phyloP scores from a whole-genome alignment of 1,140 invertebrate genomes.

The Conus betulinus region DNA sequence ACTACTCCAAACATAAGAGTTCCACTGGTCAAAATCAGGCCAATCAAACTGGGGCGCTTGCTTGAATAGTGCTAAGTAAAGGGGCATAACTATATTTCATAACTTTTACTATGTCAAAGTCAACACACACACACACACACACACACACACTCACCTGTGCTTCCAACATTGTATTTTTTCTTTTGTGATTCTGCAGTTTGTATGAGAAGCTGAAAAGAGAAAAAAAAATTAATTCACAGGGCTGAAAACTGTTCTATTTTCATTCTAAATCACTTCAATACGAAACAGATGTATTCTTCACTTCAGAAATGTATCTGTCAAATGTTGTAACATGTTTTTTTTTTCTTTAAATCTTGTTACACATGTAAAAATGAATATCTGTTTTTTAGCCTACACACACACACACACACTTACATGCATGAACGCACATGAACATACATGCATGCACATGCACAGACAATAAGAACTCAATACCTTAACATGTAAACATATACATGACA shows the following conservation, averaged over 20 bases:
- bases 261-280: not conserved
- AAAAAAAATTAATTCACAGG: conserved; percentile 29
- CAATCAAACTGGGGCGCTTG: not conserved
- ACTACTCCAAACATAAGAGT: too few relatives aligned
- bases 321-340: not conserved
- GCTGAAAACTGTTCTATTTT: not conserved
- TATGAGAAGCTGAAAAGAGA: conserved; percentile 61
- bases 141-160: conserved; percentile 59
- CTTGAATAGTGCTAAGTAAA: too few relatives aligned
- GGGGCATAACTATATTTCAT: not conserved
- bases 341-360: not conserved
- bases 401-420: too few relatives aligned
- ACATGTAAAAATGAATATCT: not conserved
- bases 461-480: too few relatives aligned
- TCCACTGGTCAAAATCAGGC: too few relatives aligned
- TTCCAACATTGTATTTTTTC: conserved; percentile 68
- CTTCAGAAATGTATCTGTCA: too few relatives aligned
- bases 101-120: not conserved
- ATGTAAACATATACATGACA: too few relatives aligned
- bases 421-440: too few relatives aligned
- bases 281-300: not conserved
- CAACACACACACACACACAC: not conserved
- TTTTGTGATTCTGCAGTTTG: conserved; percentile 67
- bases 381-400: too few relatives aligned
- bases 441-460: too few relatives aligned